Evolutionary conservation across 1,140 invertebrate species (phyloP).

Genomic region (Leptopilina clavipes): DNA sequence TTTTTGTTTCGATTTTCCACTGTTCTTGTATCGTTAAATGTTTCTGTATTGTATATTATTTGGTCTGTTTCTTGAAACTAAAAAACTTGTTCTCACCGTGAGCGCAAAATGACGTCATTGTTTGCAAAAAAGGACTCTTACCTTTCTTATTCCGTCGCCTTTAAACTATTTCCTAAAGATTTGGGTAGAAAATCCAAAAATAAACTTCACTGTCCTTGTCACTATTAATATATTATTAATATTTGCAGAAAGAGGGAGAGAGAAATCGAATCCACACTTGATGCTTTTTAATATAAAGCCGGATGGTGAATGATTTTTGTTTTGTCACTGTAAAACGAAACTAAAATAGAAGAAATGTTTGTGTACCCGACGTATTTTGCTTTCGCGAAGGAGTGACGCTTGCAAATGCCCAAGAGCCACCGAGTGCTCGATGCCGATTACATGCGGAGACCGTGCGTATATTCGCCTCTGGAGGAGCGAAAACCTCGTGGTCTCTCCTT

Average conservation of each 20-base stretch:
- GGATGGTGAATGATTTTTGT: background rate
- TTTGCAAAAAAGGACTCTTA: background rate
- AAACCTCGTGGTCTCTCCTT: slow-evolving; percentile 38
- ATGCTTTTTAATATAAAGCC: too few relatives aligned
- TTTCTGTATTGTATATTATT: too few relatives aligned
- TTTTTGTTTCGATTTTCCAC: too few relatives aligned
- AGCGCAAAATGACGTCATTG: background rate
- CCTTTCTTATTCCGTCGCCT: background rate
- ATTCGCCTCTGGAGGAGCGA: slow-evolving; percentile 15
- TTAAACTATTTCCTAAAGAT: background rate
- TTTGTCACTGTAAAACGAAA: background rate
- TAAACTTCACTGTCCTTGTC: background rate
- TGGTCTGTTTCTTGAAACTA: too few relatives aligned
- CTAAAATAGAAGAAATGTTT: background rate
- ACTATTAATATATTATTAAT: background rate
- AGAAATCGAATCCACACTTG: too few relatives aligned
- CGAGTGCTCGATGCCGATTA: slow-evolving; percentile 2
- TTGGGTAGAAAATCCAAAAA: background rate
- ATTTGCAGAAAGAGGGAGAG: background rate
- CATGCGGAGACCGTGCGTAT: background rate
- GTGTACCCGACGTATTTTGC: background rate
- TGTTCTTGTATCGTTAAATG: too few relatives aligned
- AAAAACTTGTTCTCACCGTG: background rate
- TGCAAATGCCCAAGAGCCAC: slow-evolving; percentile 19
- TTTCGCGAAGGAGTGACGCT: slow-evolving; percentile 7